These are phyloP conservation scores for Bos javanicus DNA, from an alignment of 2,113 vertebrate species.

Conservation along the genomic window DNA sequence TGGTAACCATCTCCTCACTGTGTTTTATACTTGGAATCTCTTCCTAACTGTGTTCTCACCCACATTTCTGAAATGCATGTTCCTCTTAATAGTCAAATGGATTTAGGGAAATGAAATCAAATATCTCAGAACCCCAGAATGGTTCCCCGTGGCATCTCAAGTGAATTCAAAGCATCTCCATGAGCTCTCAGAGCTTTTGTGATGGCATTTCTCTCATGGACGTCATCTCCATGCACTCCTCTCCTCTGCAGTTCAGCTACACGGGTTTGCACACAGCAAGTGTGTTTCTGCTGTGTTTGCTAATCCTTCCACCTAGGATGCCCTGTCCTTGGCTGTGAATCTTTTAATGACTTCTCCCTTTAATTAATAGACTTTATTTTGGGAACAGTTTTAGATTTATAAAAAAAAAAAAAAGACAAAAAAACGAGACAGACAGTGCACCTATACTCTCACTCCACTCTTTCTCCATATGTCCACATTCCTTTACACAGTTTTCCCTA, in stretches of 20 bases:
- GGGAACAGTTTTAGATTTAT: neutral
- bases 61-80: neutral
- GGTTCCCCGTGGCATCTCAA: neutral
- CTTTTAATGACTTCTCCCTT: neutral
- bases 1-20: neutral
- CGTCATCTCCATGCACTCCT: neutral
- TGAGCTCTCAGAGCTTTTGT: neutral
- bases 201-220: accelerated
- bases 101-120: neutral
- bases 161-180: neutral
- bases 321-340: neutral
- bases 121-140: neutral
- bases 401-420: neutral
- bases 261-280: neutral
- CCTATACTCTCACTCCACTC: neutral
- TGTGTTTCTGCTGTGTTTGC: neutral
- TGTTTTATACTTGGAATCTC: neutral
- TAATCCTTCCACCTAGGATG: neutral
- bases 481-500: neutral
- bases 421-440: neutral
- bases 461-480: accelerated
- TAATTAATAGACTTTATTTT: neutral
- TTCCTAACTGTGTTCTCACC: neutral
- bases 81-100: neutral
- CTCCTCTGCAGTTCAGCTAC: neutral